Evolutionary conservation across 2,113 vertebrate species (phyloP), one percentile per base, ranked within the genome.

Genomic region (Pontoporia blainvillei): DNA sequence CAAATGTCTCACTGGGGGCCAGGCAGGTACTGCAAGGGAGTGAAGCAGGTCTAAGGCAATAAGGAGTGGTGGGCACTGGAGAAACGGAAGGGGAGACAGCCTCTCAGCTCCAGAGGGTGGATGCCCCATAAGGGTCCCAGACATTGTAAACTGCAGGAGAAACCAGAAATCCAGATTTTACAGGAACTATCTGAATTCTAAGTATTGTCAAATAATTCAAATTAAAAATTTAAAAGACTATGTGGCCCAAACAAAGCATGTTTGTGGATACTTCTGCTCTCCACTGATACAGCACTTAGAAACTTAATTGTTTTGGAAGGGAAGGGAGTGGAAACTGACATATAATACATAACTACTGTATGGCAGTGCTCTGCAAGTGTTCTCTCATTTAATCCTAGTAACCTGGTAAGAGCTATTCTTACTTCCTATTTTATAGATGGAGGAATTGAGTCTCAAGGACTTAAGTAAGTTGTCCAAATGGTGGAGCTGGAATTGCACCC

Each of bases 91-190:
- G 21, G 36, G 18, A 91, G 59, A 39, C 1, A 25, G 59, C 0
- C 25, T 41, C 64, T 71, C 1, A 18, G 41, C 8, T 83, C 61
- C 20, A 14, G 14, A 1, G 49, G 64, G 18, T 5, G 8, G 46
- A 29, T n/a, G 44, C 5, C 41, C 5, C 27, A 29, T 4, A 52
- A 44, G 46, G 41, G 29, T n/a, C 12, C 3, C 39, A 72, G 79
- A 31, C 15, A 31, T 1, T 8, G 0, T 23, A 57, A 91, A 46
- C 34, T 72, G 86, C 21, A 62, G 27, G 69, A 89, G 39, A 94
- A 96, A 57, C n/a, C 10, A 91, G 6, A 89, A 93, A 89, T 66
- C 14, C 49, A 90, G 27, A 64, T 39, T 89, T 93, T 61, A 54
- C 39, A 34, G 34, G 23, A 92, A 73, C 0, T 79, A 13, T 66